A percentile compares a stretch with the other conserved stretches of the same genome.
These are phyloP conservation scores for Mechanitis mazaeus DNA, from an alignment of 2,888 invertebrate species.

Conservation along the genomic window DNA sequence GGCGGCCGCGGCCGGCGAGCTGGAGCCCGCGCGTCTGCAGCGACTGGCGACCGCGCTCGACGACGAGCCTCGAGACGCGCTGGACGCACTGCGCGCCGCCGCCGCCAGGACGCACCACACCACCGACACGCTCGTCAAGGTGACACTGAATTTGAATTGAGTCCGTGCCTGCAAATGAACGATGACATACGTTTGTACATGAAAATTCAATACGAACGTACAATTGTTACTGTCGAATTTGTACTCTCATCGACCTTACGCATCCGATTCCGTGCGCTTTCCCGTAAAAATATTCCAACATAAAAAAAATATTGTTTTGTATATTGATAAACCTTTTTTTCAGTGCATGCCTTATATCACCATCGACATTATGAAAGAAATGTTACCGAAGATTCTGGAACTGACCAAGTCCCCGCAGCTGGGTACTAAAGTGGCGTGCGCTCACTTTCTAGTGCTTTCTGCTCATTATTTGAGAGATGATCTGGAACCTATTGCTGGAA, in stretches of 20 bases:
- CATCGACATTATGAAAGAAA: slow-evolving; percentile 83
- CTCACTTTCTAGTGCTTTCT: slow-evolving; percentile 85
- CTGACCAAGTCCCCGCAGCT: slow-evolving; percentile 88
- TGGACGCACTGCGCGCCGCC: slow-evolving; percentile 88
- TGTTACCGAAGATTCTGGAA: slow-evolving; percentile 89
- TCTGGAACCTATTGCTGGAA: slow-evolving; percentile 75
- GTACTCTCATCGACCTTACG: no score
- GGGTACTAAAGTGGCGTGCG: slow-evolving; percentile 88
- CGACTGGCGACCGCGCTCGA: slow-evolving; percentile 86
- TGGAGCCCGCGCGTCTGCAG: slow-evolving; percentile 87
- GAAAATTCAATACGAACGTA: no score
- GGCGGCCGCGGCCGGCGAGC: slow-evolving; percentile 89
- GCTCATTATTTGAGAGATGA: slow-evolving; percentile 74
- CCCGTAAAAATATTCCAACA: no score
- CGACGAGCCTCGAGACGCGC: slow-evolving; percentile 81
- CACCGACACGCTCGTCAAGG: slow-evolving; percentile 90
- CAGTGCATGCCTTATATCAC: slow-evolving; percentile 85
- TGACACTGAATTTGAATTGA: slow-evolving; percentile 36
- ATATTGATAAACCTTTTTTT: not conserved
- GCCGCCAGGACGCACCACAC: slow-evolving; percentile 91
- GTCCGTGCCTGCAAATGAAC: no score
- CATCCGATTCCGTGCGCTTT: no score
- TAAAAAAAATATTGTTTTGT: not conserved
- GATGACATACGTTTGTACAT: no score
- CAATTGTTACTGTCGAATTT: no score